A percentile compares a stretch with the other conserved stretches of the same genome.
Evolutionary conservation across 2,888 invertebrate genomes (phyloP).

Genomic region (Malthinus flaveolus): DNA sequence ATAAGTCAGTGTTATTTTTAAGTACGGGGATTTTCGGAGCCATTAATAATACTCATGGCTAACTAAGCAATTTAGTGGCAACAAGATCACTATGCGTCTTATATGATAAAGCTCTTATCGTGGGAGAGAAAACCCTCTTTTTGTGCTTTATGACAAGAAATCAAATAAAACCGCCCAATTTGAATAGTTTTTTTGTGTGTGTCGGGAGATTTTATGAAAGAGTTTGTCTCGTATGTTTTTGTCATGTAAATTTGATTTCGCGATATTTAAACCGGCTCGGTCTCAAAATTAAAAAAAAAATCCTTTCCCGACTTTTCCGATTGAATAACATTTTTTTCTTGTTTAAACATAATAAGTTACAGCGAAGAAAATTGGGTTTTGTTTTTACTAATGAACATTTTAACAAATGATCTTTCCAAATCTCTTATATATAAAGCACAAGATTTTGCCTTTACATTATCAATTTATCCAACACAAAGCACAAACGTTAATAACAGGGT

Average conservation of each 20-base stretch:
- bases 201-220: conserved; percentile 23
- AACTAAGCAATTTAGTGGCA: conserved; percentile 41
- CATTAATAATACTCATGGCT: conserved; percentile 48
- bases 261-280: no score
- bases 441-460: conserved; percentile 36
- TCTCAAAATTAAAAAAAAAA: no score
- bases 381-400: conserved; percentile 42
- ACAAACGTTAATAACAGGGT: conserved; percentile 39
- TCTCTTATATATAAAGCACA: conserved; percentile 35
- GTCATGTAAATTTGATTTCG: no score
- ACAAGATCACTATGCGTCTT: conserved; percentile 29
- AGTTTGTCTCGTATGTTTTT: not conserved
- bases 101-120: conserved; percentile 19
- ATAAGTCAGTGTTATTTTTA: conserved; percentile 45
- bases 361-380: conserved; percentile 35
- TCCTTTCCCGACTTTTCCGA: no score
- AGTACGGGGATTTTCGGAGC: conserved; percentile 41
- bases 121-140: conserved; percentile 12
- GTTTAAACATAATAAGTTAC: not conserved
- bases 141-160: conserved; percentile 12
- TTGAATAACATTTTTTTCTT: not conserved
- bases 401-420: conserved; percentile 40
- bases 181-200: conserved; percentile 40
- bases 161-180: conserved; percentile 42
- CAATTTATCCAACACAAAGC: conserved; percentile 37